These are phyloP conservation scores for Apotomis betuletana DNA, from an alignment of 2,888 invertebrate species.

Conservation along the genomic window DNA sequence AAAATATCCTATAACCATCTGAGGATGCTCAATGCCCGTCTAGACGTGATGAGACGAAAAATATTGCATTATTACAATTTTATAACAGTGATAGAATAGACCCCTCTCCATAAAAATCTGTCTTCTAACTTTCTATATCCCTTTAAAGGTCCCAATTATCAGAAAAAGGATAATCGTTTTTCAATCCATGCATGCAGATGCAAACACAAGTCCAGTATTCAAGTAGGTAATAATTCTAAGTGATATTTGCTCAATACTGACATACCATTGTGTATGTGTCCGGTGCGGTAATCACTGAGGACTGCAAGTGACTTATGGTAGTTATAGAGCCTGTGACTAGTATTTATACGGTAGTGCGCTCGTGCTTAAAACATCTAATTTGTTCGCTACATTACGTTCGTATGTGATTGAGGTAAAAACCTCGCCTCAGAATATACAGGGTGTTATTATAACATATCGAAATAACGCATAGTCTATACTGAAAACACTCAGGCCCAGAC, in stretches of 20 bases:
- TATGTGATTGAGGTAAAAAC: constrained; percentile 63
- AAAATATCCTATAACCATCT: too few species aligned
- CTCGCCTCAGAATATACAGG: constrained; percentile 44
- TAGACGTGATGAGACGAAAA: too few species aligned
- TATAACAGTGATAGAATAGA: too few species aligned
- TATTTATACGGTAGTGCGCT: constrained; percentile 71
- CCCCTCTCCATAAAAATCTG: too few species aligned
- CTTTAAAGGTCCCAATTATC: too few species aligned
- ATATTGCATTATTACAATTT: too few species aligned
- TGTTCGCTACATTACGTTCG: constrained; percentile 66
- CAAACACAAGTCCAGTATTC: constrained; percentile 1
- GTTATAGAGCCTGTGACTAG: constrained; percentile 53
- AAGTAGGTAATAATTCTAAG: constrained; percentile 5
- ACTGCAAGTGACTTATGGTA: constrained; percentile 64
- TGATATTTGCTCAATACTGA: constrained; percentile 37
- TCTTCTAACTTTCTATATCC: too few species aligned
- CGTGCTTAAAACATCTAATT: constrained; percentile 69
- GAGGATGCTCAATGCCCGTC: too few species aligned
- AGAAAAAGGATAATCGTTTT: too few species aligned
- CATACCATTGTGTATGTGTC: constrained; percentile 56
- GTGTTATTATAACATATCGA: constrained; percentile 11
- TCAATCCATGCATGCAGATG: too few species aligned
- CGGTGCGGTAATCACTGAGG: constrained; percentile 54
- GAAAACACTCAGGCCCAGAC: too few species aligned
- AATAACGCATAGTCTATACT: too few species aligned